These are phyloP conservation scores for Rhodophaea formosa DNA, from an alignment of 2,888 invertebrate genomes.

Conservation along the genomic window DNA sequence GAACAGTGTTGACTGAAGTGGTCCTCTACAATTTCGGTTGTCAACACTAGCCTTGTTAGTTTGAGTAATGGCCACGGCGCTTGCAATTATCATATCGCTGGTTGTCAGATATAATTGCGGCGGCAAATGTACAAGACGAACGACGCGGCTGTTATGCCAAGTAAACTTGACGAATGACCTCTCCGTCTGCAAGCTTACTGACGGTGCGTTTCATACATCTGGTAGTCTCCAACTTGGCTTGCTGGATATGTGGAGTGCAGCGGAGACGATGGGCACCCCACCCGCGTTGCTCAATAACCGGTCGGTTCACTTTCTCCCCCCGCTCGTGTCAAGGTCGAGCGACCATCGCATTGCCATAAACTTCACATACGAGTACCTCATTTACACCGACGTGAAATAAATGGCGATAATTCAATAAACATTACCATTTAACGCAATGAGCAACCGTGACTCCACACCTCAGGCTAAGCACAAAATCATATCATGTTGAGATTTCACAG, in stretches of 20 bases:
- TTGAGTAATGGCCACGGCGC: constrained; percentile 22
- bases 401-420: constrained; percentile 35
- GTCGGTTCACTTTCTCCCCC: constrained; percentile 73
- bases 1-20: not conserved
- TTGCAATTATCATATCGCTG: constrained; percentile 31
- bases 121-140: not conserved
- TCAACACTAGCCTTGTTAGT: constrained; percentile 16
- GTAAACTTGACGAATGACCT: not conserved
- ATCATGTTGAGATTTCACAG: not conserved
- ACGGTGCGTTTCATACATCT: not conserved
- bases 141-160: not conserved
- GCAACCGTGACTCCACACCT: not conserved
- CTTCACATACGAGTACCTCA: constrained; percentile 37
- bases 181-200: not conserved
- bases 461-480: constrained; percentile 8
- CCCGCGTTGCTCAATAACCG: constrained; percentile 64
- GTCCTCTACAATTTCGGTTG: constrained; percentile 10
- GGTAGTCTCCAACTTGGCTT: not conserved
- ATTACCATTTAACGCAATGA: constrained; percentile 15
- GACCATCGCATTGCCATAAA: constrained; percentile 50
- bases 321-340: constrained; percentile 71
- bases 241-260: not conserved
- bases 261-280: constrained; percentile 31
- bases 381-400: constrained; percentile 34
- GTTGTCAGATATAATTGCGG: constrained; percentile 34